A percentile compares a stretch with the other conserved stretches of the same genome.
These are phyloP conservation scores for Cirrhinus mrigala DNA, from an alignment of 2,797 vertebrate species.

Conservation along the genomic window DNA sequence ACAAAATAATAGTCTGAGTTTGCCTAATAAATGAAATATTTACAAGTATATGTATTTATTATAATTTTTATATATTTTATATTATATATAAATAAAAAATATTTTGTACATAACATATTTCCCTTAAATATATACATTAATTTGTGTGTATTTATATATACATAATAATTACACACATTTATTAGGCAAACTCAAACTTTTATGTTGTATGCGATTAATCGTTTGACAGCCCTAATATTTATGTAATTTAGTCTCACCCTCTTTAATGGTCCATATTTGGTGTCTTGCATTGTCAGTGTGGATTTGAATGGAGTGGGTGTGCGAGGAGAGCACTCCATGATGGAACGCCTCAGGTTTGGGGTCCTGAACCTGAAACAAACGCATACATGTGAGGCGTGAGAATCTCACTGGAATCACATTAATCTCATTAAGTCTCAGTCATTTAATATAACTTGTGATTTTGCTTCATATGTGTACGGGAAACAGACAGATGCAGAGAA, in stretches of 20 bases:
- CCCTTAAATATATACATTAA: no score
- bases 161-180: no score
- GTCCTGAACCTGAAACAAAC: slow-evolving; percentile 87
- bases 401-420: not conserved
- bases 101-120: no score
- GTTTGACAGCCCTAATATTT: no score
- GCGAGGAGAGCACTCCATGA: slow-evolving; percentile 91
- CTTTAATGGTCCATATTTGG: slow-evolving; percentile 92
- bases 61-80: no score
- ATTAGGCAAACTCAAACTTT: no score
- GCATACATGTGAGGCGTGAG: not conserved
- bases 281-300: slow-evolving; percentile 86
- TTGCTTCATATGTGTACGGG: not conserved
- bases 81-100: no score
- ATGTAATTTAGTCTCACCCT: slow-evolving; percentile 81
- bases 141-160: no score
- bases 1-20: no score
- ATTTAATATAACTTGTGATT: not conserved
- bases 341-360: slow-evolving; percentile 91
- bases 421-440: not conserved
- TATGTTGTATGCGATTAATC: no score
- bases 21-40: no score
- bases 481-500: not conserved
- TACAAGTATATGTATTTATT: no score
- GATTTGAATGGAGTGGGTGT: slow-evolving; percentile 95